These are phyloP conservation scores for Hylaea fasciaria DNA, from an alignment of 2,888 invertebrate genomes.

Conservation along the genomic window DNA sequence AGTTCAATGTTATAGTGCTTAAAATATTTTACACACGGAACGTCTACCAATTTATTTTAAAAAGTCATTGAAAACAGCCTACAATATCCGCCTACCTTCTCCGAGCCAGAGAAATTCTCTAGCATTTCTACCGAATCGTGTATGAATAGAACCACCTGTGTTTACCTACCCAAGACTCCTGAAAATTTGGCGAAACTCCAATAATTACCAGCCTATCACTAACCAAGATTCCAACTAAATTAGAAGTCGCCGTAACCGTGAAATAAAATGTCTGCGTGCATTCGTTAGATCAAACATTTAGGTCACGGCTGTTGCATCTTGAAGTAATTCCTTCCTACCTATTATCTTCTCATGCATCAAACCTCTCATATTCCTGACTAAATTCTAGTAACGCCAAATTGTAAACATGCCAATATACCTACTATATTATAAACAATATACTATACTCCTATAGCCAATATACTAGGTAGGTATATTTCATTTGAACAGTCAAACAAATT, in stretches of 20 bases:
- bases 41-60: slow-evolving; percentile 46
- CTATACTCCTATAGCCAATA: no score
- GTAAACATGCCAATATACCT: background rate
- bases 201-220: slow-evolving; percentile 56
- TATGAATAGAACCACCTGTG: slow-evolving; percentile 46
- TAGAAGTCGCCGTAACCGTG: slow-evolving; percentile 50
- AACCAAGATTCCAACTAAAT: slow-evolving; percentile 57
- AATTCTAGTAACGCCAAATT: background rate
- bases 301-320: slow-evolving; percentile 38
- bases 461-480: no score
- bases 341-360: background rate
- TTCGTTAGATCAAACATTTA: slow-evolving; percentile 35
- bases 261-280: slow-evolving; percentile 43
- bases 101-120: slow-evolving; percentile 46
- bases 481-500: slow-evolving; percentile 28
- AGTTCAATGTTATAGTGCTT: slow-evolving; percentile 67
- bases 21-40: slow-evolving; percentile 58
- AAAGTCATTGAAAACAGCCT: slow-evolving; percentile 55
- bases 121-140: slow-evolving; percentile 42
- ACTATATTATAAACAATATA: no score
- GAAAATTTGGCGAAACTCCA: slow-evolving; percentile 63
- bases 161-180: slow-evolving; percentile 39
- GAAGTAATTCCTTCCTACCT: background rate
- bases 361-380: background rate
- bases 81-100: slow-evolving; percentile 33